A percentile compares a stretch with the other conserved stretches of the same genome.
phyloP scores from a whole-genome alignment of 2,113 vertebrate species.

The Geothlypis trichas region DNA sequence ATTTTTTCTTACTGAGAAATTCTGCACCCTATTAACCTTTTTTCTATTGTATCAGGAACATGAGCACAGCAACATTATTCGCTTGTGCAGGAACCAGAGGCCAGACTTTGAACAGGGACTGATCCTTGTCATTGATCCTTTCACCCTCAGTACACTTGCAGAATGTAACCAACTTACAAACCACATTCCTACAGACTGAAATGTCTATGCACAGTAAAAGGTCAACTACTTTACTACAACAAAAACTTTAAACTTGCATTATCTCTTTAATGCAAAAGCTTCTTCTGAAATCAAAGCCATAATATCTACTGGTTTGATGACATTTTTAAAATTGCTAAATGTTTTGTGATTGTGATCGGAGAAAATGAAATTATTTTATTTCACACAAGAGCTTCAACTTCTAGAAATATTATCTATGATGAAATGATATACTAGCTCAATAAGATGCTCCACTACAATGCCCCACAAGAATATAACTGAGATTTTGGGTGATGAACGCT shows the following conservation, averaged over 20 bases:
- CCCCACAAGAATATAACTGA: neutral
- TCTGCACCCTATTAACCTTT: slow-evolving; percentile 55
- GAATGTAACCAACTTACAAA: neutral
- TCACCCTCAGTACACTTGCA: neutral
- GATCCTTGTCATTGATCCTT: neutral
- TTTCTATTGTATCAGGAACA: neutral
- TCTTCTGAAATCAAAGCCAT: neutral
- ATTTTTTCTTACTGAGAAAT: slow-evolving; percentile 14
- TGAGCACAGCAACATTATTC: neutral
- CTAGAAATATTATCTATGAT: neutral
- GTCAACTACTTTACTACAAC: neutral
- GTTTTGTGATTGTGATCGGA: neutral
- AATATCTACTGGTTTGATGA: neutral
- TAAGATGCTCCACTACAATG: neutral
- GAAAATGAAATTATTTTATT: neutral
- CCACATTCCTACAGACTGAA: neutral
- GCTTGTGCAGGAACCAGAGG: neutral
- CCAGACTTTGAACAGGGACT: neutral
- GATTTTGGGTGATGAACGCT: slow-evolving; percentile 12
- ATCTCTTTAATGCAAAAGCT: neutral
- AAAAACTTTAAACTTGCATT: neutral
- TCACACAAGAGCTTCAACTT: neutral
- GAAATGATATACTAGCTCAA: slow-evolving; percentile 15
- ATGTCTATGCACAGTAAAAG: neutral
- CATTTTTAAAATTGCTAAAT: neutral